Conservation (phyloP, 2,888 invertebrate genomes). For the Agonopterix heracliana region DNA sequence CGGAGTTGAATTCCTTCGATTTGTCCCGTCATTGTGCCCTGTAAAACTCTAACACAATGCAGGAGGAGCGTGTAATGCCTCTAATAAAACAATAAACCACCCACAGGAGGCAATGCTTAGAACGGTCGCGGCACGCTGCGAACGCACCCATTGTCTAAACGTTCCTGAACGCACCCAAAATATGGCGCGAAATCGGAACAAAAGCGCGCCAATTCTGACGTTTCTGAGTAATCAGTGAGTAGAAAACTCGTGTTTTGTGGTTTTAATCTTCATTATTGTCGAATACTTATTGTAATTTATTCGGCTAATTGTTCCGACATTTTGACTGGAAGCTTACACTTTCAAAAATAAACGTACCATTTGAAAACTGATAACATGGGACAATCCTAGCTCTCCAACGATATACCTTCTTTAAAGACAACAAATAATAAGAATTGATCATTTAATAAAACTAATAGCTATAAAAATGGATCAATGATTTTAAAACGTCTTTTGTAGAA, state of each 20-base stretch:
- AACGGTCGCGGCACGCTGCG: slow-evolving; percentile 17
- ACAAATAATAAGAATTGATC: no score
- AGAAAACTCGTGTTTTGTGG: slow-evolving; percentile 19
- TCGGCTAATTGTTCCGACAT: no score
- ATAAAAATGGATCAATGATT: no score
- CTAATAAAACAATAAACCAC: slow-evolving; percentile 69
- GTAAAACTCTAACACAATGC: slow-evolving; percentile 37
- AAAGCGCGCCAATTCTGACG: slow-evolving; percentile 34
- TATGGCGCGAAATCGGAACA: slow-evolving; percentile 18
- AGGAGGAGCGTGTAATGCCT: slow-evolving; percentile 47
- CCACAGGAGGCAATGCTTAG: slow-evolving; percentile 28
- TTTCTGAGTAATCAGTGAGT: slow-evolving; percentile 24
- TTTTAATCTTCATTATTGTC: not conserved
- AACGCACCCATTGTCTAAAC: slow-evolving; percentile 22
- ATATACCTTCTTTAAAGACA: no score
- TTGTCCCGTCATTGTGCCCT: slow-evolving; percentile 49
- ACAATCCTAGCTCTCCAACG: no score
- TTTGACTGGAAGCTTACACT: no score
- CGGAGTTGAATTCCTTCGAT: slow-evolving; percentile 48
- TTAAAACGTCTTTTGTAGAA: slow-evolving; percentile 7
- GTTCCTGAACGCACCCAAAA: slow-evolving; percentile 22
- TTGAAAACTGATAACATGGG: no score
- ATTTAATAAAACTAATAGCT: no score
- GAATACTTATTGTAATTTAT: no score
- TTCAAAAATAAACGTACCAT: no score